Conservation (phyloP, 2,113 vertebrate genomes). For the Mastomys natalensis region DNA sequence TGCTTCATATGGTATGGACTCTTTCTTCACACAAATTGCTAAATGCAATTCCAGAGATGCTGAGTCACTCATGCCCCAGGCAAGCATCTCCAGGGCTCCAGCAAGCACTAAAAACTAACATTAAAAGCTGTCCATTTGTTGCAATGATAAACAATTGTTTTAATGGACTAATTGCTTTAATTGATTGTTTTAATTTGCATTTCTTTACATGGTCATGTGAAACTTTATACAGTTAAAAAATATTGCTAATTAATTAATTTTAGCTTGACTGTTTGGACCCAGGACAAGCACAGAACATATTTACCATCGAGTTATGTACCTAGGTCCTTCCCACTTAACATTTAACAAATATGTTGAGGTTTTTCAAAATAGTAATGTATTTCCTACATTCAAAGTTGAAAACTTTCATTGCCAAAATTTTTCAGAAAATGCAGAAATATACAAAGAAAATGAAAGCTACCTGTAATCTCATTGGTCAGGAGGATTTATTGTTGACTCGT, state of each 20-base stretch:
- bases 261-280: not conserved
- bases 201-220: not conserved
- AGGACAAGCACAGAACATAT: not conserved
- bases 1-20: not conserved
- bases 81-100: not conserved
- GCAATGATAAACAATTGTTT: not conserved
- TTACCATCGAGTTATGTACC: not conserved
- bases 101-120: not conserved
- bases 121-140: slow-evolving; percentile 4
- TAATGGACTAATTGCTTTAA: not conserved
- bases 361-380: not conserved
- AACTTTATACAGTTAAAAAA: not conserved
- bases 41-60: slow-evolving; percentile 28
- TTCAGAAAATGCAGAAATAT: not conserved
- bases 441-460: not conserved
- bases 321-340: not conserved
- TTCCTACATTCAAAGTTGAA: not conserved
- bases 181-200: not conserved
- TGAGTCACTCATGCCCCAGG: not conserved
- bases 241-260: not conserved
- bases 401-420: not conserved
- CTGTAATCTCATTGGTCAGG: not conserved
- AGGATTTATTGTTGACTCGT: not conserved
- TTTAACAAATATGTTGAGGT: not conserved
- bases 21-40: slow-evolving; percentile 34